Conservation (phyloP, 2,888 invertebrate species). For the Elaeidobius kamerunicus region DNA sequence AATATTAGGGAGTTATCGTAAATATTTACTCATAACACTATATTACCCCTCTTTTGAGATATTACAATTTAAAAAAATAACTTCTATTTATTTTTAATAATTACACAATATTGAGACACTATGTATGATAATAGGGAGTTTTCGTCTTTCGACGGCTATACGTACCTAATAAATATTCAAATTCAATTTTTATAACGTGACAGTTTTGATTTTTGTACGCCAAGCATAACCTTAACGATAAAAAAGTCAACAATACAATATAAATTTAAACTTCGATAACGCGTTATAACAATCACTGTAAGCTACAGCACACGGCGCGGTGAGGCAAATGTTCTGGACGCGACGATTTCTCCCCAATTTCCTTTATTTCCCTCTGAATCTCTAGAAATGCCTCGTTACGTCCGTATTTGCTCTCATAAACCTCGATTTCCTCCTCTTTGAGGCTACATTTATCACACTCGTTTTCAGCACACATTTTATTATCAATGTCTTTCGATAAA, state of each 20-base stretch:
- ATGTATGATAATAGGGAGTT: no score
- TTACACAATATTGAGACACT: no score
- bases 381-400: slow-evolving; percentile 46
- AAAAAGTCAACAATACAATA: slow-evolving; percentile 30
- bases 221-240: slow-evolving; percentile 3
- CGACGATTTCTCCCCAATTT: slow-evolving; percentile 33
- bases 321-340: slow-evolving; percentile 45
- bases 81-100: no score
- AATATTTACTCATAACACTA: no score
- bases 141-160: no score
- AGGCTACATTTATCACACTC: slow-evolving; percentile 28
- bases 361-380: slow-evolving; percentile 41
- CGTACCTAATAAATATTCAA: no score
- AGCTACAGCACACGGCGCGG: slow-evolving; percentile 48
- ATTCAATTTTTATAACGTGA: no score
- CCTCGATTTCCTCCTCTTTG: slow-evolving; percentile 40
- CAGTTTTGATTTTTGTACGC: no score
- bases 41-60: no score
- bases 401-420: slow-evolving; percentile 49
- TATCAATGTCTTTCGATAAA: slow-evolving; percentile 10
- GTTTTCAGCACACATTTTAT: slow-evolving; percentile 16
- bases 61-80: no score
- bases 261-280: slow-evolving; percentile 24
- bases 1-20: no score
- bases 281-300: slow-evolving; percentile 30